These are phyloP conservation scores for Paelopatides confundens DNA, from an alignment of 53 echinoderm and acorn worm genomes.

Conservation along the genomic window DNA sequence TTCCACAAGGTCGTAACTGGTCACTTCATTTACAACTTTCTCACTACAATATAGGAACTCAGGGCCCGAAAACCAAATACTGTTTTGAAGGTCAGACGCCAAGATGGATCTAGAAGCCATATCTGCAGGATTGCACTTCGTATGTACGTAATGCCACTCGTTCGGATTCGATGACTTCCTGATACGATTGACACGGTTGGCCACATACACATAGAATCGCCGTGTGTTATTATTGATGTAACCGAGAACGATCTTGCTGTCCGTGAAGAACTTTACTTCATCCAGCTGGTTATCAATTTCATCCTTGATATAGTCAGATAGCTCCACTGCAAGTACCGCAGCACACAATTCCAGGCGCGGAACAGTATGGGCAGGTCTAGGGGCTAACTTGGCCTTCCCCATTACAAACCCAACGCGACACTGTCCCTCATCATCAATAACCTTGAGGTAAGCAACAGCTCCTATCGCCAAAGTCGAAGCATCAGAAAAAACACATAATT, in stretches of 20 bases:
- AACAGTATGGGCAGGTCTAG: constrained; percentile 44
- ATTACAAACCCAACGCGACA: constrained; percentile 48
- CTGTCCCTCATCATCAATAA: constrained; percentile 33
- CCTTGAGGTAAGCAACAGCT: constrained; percentile 53
- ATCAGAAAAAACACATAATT: constrained; percentile 49
- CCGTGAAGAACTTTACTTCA: constrained; percentile 51
- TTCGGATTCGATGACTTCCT: too few relatives aligned
- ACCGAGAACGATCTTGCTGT: constrained; percentile 59
- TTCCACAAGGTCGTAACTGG: too few relatives aligned
- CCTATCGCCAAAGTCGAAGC: constrained; percentile 45
- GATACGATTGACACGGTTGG: constrained; percentile 62
- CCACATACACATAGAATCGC: constrained; percentile 67
- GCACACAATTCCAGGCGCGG: constrained; percentile 67
- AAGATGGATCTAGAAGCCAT: constrained; percentile 45
- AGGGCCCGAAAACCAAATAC: too few relatives aligned
- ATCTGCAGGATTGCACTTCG: constrained; percentile 53
- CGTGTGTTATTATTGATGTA: constrained; percentile 60
- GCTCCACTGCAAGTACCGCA: constrained; percentile 54
- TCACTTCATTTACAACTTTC: too few relatives aligned
- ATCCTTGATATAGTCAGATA: too few relatives aligned
- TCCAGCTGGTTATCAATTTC: too few relatives aligned
- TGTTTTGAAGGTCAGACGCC: too few relatives aligned
- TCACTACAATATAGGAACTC: too few relatives aligned
- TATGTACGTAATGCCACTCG: constrained; percentile 61
- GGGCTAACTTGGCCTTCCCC: constrained; percentile 58